Evolutionary conservation across 2,113 vertebrate genomes (phyloP).

Genomic region (Phyllopteryx taeniolatus): DNA sequence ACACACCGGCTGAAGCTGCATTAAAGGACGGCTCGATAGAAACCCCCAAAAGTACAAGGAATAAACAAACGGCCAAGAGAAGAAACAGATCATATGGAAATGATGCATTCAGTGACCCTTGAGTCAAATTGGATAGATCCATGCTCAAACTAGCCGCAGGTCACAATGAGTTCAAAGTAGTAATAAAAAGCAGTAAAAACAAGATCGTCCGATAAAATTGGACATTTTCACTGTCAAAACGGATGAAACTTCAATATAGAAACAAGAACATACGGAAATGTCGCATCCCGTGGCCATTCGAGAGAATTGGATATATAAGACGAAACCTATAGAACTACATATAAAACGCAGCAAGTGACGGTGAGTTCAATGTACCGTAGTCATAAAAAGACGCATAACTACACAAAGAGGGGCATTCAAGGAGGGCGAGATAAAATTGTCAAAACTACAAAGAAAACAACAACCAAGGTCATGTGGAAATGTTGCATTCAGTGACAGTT

Average conservation of each 20-base stretch:
- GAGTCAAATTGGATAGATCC: not conserved
- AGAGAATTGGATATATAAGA: not conserved
- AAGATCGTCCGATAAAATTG: not conserved
- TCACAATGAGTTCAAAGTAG: not conserved
- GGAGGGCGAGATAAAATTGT: not conserved
- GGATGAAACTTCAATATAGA: no score
- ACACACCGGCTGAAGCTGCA: not conserved
- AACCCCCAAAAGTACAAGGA: not conserved
- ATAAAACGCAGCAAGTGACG: no score
- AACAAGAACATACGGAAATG: no score
- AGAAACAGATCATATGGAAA: not conserved
- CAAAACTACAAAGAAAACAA: no score
- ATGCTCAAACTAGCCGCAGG: not conserved
- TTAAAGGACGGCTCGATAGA: not conserved
- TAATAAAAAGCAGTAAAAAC: not conserved
- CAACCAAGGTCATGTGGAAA: not conserved
- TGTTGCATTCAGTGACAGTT: not conserved
- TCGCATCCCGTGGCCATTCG: no score
- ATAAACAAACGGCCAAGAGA: not conserved
- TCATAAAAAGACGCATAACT: no score
- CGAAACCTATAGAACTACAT: no score
- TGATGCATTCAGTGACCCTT: not conserved
- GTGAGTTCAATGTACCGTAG: no score
- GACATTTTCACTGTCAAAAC: no score
- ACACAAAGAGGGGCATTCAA: not conserved